Evolutionary conservation across 2,888 invertebrate species (phyloP), one percentile per base, ranked within the genome.

Genomic region (Heliconius cydno): DNA sequence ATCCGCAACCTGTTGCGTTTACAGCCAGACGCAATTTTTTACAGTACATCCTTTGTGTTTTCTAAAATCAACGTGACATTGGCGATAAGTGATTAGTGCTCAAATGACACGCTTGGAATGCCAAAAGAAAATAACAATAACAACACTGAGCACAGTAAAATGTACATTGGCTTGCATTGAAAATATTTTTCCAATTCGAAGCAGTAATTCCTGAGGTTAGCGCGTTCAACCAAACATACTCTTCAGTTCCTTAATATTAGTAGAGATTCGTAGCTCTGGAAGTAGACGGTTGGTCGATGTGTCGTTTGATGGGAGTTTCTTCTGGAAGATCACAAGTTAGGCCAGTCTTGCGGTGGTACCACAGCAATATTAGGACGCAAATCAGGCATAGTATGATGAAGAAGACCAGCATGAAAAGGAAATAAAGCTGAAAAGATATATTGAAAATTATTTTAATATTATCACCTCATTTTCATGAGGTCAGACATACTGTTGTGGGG

Each of bases 391-490:
- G 81, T 3, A 93, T 83, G 10, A 92, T 82, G 85, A 92, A 90
- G 87, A 91, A 92, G 0, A 83, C 84, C 85, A 92, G 83, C 93
- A 94, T 93, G 84, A 93, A 93, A 41, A 92, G 85, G 13, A 93
- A 90, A 80, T 94, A 93, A 0, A 93, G 79, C 94, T 93, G 91
- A 91, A 91, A 63, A 79, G 80, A 41, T 25, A 41, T 70, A 19
- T 13, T 25, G 13, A 41, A 68, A 68, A 7, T 52, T 52, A 52
- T 52, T 22, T 7, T 22, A 19, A 7, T 19, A 2, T n/a, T n/a
- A n/a, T n/a, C n/a, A n/a, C n/a, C n/a, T n/a, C 7, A 3, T 3
- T 52, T 7, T 19, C 52, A 38, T 38, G 10, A 38, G 38, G 30
- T 30, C 30, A 30, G 30, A 30, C 30, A 30, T 15, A 30, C 30